Conservation (phyloP, 1,140 invertebrate genomes). For the Macrosteles quadrilineatus region DNA sequence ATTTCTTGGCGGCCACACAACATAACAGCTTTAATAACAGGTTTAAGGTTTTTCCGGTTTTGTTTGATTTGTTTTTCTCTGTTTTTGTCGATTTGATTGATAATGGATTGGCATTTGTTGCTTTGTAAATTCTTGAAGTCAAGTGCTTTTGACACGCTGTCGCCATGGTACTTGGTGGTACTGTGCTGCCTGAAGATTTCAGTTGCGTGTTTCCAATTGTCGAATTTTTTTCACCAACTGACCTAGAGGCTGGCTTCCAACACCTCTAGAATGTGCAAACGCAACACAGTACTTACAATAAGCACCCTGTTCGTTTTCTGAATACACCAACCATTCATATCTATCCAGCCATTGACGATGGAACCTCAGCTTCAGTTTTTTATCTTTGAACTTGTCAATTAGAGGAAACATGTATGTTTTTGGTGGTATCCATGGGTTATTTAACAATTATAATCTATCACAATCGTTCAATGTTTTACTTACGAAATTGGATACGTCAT, state of each 20-base stretch:
- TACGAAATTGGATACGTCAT: conserved; percentile 26
- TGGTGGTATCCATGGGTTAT: conserved; percentile 9
- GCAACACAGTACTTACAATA: conserved; percentile 30
- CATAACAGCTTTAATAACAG: neutral
- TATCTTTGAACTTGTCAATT: conserved; percentile 6
- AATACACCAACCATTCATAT: conserved; percentile 26
- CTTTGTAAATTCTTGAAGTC: conserved; percentile 1
- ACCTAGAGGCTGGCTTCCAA: conserved; percentile 13
- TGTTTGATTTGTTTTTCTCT: neutral
- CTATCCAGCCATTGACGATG: conserved; percentile 1
- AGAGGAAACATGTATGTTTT: conserved; percentile 14
- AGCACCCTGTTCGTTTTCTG: conserved; percentile 13
- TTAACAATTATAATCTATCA: conserved; percentile 19
- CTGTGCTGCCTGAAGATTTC: neutral
- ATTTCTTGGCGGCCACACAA: conserved; percentile 10
- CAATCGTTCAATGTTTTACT: conserved; percentile 8
- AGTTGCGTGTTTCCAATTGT: neutral
- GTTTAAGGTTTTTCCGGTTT: neutral
- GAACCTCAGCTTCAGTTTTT: conserved; percentile 16
- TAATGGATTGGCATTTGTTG: neutral
- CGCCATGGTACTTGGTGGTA: neutral
- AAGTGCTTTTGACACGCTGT: neutral
- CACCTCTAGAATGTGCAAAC: conserved; percentile 17
- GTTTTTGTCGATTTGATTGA: neutral
- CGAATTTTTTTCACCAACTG: conserved; percentile 9